Evolutionary conservation across 1,140 invertebrate genomes (phyloP).

Genomic region (Eurosta solidaginis): DNA sequence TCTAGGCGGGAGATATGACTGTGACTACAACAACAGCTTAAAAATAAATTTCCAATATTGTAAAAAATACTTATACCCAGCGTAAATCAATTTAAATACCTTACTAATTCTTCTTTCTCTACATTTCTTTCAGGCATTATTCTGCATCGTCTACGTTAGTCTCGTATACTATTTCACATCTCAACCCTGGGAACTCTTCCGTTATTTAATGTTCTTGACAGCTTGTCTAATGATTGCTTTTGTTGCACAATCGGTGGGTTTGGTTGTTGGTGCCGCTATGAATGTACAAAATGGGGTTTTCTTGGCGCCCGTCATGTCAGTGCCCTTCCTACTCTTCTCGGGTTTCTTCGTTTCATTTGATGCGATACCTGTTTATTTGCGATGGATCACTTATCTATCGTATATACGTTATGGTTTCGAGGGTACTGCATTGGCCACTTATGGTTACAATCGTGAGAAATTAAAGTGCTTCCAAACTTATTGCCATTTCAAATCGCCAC

Average conservation of each 20-base stretch:
- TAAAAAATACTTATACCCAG: too few species aligned
- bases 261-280: slow-evolving; percentile 94
- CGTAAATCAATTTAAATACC: too few species aligned
- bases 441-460: slow-evolving; percentile 81
- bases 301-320: slow-evolving; percentile 92
- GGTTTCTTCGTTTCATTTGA: slow-evolving; percentile 98
- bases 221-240: slow-evolving; percentile 91
- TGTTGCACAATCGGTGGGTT: slow-evolving; percentile 92
- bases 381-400: slow-evolving; percentile 94
- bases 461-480: slow-evolving; percentile 79
- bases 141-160: slow-evolving; percentile 88
- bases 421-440: slow-evolving; percentile 90
- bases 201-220: slow-evolving; percentile 88
- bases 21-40: too few species aligned
- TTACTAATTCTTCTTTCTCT: not conserved
- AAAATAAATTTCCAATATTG: too few species aligned
- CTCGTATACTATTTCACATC: slow-evolving; percentile 96
- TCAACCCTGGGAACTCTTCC: slow-evolving; percentile 81
- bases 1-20: too few species aligned
- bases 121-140: slow-evolving; percentile 71
- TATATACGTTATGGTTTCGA: slow-evolving; percentile 97
- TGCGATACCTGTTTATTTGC: slow-evolving; percentile 90
- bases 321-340: slow-evolving; percentile 91
- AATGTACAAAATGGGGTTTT: slow-evolving; percentile 94
- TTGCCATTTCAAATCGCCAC: slow-evolving; percentile 88